These are phyloP conservation scores for Catotricha subobsoleta DNA, from an alignment of 2,888 invertebrate genomes.

Conservation along the genomic window DNA sequence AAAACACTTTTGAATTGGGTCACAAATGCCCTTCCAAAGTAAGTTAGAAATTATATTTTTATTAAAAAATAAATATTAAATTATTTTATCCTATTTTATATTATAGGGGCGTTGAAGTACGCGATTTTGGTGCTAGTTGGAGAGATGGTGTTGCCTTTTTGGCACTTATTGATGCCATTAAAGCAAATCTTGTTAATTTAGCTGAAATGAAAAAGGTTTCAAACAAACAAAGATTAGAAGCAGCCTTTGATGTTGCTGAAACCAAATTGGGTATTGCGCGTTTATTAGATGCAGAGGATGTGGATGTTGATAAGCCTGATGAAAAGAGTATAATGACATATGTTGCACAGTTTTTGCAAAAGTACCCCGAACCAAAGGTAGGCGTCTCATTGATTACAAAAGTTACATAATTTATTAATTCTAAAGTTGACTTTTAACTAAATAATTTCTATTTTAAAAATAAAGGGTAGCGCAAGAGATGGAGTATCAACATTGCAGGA, in stretches of 20 bases:
- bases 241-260: conserved; percentile 88
- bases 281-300: conserved; percentile 86
- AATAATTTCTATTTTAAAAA: not conserved
- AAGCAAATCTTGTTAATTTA: conserved; percentile 78
- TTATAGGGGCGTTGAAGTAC: conserved; percentile 71
- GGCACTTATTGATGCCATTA: conserved; percentile 86
- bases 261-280: conserved; percentile 77
- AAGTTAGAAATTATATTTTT: conserved; percentile 24
- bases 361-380: conserved; percentile 74
- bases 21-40: conserved; percentile 74
- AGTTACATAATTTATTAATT: too few species aligned
- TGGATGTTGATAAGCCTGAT: conserved; percentile 88
- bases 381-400: conserved; percentile 9
- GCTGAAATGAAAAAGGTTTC: conserved; percentile 63
- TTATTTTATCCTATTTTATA: too few species aligned
- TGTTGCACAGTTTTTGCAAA: conserved; percentile 92
- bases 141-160: conserved; percentile 90
- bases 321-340: conserved; percentile 98
- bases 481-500: conserved; percentile 61
- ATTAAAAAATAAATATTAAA: conserved; percentile 8
- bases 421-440: too few species aligned
- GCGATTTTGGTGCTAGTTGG: conserved; percentile 92
- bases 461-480: conserved; percentile 46
- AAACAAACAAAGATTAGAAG: conserved; percentile 70
- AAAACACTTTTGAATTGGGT: conserved; percentile 90